A percentile compares a stretch with the other conserved stretches of the same genome.
phyloP scores from a whole-genome alignment of 2,797 vertebrate genomes.

The Vireo griseus region DNA sequence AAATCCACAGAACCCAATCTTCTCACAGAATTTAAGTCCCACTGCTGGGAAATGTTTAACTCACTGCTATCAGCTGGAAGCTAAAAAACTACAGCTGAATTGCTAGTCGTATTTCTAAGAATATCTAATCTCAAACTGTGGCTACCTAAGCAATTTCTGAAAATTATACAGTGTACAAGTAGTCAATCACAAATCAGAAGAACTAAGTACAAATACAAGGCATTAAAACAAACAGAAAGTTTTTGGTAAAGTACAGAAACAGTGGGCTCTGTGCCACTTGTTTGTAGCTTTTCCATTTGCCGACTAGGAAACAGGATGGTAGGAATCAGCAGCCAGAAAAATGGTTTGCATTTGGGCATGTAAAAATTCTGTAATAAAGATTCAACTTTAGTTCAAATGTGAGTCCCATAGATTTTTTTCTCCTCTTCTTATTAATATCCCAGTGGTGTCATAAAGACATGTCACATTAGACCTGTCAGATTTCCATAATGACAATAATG shows the following conservation, averaged over 20 bases:
- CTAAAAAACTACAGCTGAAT: neutral
- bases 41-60: neutral
- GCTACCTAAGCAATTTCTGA: neutral
- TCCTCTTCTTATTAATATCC: neutral
- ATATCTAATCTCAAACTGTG: neutral
- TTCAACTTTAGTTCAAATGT: neutral
- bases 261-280: neutral
- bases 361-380: neutral
- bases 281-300: neutral
- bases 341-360: neutral
- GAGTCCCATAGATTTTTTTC: neutral
- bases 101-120: neutral
- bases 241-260: neutral
- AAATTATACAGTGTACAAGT: neutral
- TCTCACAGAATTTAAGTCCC: neutral
- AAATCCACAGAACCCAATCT: neutral
- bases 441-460: neutral
- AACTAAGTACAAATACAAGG: neutral
- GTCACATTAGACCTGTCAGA: neutral
- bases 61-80: neutral
- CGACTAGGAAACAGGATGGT: neutral
- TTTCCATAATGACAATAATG: neutral
- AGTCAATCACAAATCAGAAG: neutral
- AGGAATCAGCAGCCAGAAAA: neutral
- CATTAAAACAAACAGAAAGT: neutral